These are phyloP conservation scores for Girardia tigrina DNA, from an alignment of 2,888 invertebrate genomes.

Conservation along the genomic window DNA sequence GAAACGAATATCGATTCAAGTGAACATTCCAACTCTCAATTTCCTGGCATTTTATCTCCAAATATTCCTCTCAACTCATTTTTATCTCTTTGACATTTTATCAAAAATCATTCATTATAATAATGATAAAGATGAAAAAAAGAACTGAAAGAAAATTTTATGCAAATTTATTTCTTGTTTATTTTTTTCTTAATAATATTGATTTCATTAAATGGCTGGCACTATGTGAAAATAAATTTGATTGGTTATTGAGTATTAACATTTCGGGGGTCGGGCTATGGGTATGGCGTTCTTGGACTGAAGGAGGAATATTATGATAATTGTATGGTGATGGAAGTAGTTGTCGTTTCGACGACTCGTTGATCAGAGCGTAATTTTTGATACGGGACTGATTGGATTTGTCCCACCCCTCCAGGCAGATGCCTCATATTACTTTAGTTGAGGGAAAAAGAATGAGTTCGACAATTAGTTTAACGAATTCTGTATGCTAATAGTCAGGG, in stretches of 20 bases:
- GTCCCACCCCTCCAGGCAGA: not conserved
- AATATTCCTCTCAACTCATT: slow-evolving; percentile 14
- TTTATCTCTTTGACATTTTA: not conserved
- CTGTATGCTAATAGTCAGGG: not conserved
- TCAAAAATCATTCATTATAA: no score
- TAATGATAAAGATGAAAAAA: not conserved
- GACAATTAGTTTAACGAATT: not conserved
- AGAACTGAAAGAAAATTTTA: not conserved
- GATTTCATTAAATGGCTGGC: slow-evolving; percentile 7
- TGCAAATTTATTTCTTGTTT: slow-evolving; percentile 18
- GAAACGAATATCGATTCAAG: not conserved
- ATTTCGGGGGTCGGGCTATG: not conserved
- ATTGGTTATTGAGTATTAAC: slow-evolving; percentile 3
- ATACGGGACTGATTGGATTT: slow-evolving; percentile 2
- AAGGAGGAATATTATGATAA: not conserved
- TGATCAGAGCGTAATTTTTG: slow-evolving; percentile 10
- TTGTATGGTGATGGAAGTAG: not conserved
- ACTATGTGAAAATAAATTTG: slow-evolving; percentile 1
- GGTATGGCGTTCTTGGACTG: not conserved
- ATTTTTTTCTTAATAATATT: not conserved
- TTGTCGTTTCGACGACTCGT: not conserved
- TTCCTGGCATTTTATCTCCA: slow-evolving; percentile 6
- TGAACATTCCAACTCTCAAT: not conserved
- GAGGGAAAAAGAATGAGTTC: not conserved
- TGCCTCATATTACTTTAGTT: not conserved